Conservation (phyloP, 2,113 vertebrate genomes). For the Delphinus delphis region DNA sequence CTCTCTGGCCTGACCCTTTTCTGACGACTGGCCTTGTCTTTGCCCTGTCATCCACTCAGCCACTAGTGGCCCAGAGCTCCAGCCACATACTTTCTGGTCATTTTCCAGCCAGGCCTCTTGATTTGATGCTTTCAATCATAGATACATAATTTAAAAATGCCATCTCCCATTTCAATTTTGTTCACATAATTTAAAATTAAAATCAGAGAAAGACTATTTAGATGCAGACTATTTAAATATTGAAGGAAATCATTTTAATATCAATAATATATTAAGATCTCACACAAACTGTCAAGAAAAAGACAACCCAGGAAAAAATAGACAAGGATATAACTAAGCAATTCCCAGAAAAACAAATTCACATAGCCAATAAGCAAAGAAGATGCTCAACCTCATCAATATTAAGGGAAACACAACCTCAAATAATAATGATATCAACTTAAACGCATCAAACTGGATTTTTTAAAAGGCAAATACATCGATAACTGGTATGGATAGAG, state of each 20-base stretch:
- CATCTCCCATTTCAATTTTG: conserved; percentile 11
- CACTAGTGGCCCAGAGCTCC: not conserved
- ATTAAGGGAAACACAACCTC: not conserved
- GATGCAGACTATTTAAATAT: not conserved
- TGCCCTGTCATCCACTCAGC: not conserved
- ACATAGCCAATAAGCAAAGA: not conserved
- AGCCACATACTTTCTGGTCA: not conserved
- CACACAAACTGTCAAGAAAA: conserved; percentile 6
- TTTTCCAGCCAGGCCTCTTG: not conserved
- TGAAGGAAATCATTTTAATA: conserved; percentile 30
- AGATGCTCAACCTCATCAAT: not conserved
- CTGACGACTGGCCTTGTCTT: not conserved
- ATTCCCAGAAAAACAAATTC: conserved; percentile 20
- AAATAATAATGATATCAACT: not conserved
- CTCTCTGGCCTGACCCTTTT: not conserved
- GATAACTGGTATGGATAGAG: not conserved
- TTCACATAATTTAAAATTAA: conserved; percentile 11
- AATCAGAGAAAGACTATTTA: conserved; percentile 15
- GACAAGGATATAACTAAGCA: not conserved
- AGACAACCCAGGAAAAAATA: not conserved
- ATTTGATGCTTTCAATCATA: not conserved
- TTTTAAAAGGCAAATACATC: not conserved
- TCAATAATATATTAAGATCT: not conserved
- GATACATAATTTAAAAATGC: not conserved
- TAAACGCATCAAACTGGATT: not conserved